These are phyloP conservation scores for Stenchaetothrips biformis DNA, from an alignment of 2,888 invertebrate genomes.

Conservation along the genomic window DNA sequence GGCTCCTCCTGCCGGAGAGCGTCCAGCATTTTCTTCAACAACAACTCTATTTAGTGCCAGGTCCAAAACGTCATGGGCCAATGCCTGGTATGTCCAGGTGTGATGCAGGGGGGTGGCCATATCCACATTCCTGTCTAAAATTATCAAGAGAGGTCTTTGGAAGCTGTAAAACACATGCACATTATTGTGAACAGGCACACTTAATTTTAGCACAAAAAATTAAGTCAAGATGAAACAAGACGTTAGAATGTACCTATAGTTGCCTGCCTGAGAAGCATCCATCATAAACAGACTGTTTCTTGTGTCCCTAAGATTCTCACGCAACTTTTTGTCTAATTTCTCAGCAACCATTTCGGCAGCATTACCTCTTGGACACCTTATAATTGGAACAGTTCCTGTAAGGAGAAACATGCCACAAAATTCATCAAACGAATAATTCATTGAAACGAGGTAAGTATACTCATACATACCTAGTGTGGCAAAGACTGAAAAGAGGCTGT, in stretches of 20 bases:
- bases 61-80: slow-evolving; percentile 93
- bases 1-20: slow-evolving; percentile 56
- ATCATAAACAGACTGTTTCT: slow-evolving; percentile 92
- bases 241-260: slow-evolving; percentile 47
- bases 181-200: not conserved
- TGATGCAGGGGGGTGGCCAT: slow-evolving; percentile 98
- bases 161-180: slow-evolving; percentile 62
- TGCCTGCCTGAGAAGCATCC: slow-evolving; percentile 68
- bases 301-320: slow-evolving; percentile 94
- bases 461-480: slow-evolving; percentile 75
- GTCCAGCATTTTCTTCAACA: slow-evolving; percentile 58
- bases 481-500: slow-evolving; percentile 95
- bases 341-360: slow-evolving; percentile 98
- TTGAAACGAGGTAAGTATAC: slow-evolving; percentile 17
- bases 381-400: slow-evolving; percentile 77
- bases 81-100: slow-evolving; percentile 99
- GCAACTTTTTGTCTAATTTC: slow-evolving; percentile 91
- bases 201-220: not conserved
- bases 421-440: slow-evolving; percentile 10
- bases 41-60: slow-evolving; percentile 76
- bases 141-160: slow-evolving; percentile 85
- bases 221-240: slow-evolving; percentile 23
- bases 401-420: slow-evolving; percentile 28
- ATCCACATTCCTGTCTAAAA: slow-evolving; percentile 91
- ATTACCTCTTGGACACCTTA: slow-evolving; percentile 87